A percentile compares a stretch with the other conserved stretches of the same genome.
Conservation (phyloP, 2,797 vertebrate species). For the Oreochromis grahami region DNA sequence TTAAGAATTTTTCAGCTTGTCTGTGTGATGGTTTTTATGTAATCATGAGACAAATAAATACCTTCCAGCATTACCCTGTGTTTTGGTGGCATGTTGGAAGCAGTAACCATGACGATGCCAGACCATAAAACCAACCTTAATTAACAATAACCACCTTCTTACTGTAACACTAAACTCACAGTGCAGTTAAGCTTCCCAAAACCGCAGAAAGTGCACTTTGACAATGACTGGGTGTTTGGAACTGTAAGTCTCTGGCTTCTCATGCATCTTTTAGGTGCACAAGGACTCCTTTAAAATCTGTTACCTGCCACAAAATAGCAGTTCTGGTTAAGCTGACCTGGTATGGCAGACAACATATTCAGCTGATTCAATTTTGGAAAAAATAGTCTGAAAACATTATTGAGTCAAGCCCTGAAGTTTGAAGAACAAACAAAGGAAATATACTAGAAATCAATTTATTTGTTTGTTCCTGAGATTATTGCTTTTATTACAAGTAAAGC, state of each 20-base stretch:
- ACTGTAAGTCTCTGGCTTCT: background rate
- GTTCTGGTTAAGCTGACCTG: background rate
- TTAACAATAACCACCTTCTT: conserved; percentile 48
- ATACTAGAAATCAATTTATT: background rate
- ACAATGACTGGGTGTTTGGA: conserved; percentile 1
- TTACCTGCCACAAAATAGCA: background rate
- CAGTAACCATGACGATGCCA: conserved; percentile 50
- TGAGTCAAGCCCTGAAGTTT: background rate
- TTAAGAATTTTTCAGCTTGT: background rate
- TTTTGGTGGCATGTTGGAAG: conserved; percentile 17
- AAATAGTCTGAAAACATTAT: background rate
- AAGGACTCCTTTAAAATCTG: background rate
- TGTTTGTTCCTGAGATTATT: background rate
- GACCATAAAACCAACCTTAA: conserved; percentile 50
- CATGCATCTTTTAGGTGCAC: background rate
- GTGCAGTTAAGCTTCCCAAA: conserved; percentile 19
- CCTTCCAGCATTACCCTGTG: background rate
- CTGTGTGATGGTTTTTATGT: background rate
- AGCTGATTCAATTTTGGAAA: background rate
- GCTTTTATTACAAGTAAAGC: background rate
- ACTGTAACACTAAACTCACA: conserved; percentile 39
- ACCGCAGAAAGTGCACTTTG: conserved; percentile 13
- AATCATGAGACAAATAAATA: background rate
- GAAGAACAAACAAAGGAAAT: background rate
- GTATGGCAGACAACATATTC: background rate